Evolutionary conservation across 2,888 invertebrate species (phyloP), one percentile per base, ranked within the genome.

Genomic region (Charanyca ferruginea): DNA sequence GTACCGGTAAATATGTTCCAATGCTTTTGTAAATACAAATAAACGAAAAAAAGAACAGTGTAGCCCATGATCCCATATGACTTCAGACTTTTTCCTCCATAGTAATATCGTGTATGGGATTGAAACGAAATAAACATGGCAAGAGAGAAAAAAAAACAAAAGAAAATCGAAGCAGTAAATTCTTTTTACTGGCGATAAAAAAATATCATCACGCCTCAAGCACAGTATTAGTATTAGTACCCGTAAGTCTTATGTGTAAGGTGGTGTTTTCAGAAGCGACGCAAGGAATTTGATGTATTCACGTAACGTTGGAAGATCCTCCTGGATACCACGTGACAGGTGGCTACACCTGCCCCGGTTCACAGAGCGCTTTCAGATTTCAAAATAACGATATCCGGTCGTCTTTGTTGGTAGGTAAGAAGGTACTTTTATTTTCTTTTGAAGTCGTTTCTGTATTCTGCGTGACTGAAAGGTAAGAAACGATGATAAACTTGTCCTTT

Each of bases 361-460:
- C 77, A 35, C 66, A 77, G 73, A 57, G 25, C 22, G 61, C 52
- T 75, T 71, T 63, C 49, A 69, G 70, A 75, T 70, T 70, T 68
- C 45, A 70, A 70, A 75, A 70, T 75, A 75, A 70, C 71, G 44
- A 76, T 76, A 76, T 49, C 49, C 49, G 48, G 38, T 53, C 9
- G 8, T 51, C 62, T 70, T 70, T 71, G 52, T 70, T 48, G 38
- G 8, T 35, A 69, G 66, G 8, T 25, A 74, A 67, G 38, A 38
- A 16, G 16, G 49, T 55, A 68, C 74, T 69, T 53, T 53, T 47
- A 53, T 75, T 44, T 75, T 59, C 58, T 70, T 70, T 51, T 68
- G 57, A 74, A 74, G 16, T 6, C 41, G 20, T 57, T 68, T 70
- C 49, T 70, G 32, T 38, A 66, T 67, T 48, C 28, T 48, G 25